Evolutionary conservation across 2,888 invertebrate species (phyloP), one percentile per base, ranked within the genome.

Genomic region (Papilio protenor): DNA sequence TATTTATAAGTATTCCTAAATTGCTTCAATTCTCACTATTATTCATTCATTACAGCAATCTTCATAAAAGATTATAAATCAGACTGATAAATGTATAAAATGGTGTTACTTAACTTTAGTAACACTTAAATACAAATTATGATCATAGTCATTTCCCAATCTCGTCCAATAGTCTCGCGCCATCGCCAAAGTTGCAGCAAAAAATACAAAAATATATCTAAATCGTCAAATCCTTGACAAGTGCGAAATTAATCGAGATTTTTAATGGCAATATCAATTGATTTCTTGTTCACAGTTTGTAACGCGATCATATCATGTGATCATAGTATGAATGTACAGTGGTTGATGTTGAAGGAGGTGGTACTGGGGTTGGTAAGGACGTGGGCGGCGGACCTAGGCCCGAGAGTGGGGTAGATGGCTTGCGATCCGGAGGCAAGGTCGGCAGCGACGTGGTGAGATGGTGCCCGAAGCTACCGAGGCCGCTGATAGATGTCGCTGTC

Each of bases 391-490:
- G 90, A 0, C 95, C 93, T 61, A 95, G 90, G 16, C 95, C 92
- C 0, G 96, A 94, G 75, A 95, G 86, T 16, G 95, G 95, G 45
- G 95, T 95, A n/a, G 95, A 92, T 3, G 95, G 95, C 87, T 96
- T 96, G 84, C 96, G 92, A 82, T 96, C 96, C n/a, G 95, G 95
- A 16, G 95, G 95, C 77, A 95, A 84, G 8, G 93, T 80, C 0
- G 92, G 87, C 61, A 92, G 92, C 70, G 95, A 88, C 11, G 95
- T 89, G 1, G 95, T 82, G 72, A 94, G 84, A 11, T 83, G 83
- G 66, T 83, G 84, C 2, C 90, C 90, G 82, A 93, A 93, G 59
- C 92, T 88, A 2, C 92, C 90, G 66, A 93, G 85, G 0, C 92
- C 89, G 55, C 87, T 85, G 77, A 93, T 88, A 8, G 91, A 85